phyloP scores from a whole-genome alignment of 1,140 invertebrate species.

The Bombus picipes region DNA sequence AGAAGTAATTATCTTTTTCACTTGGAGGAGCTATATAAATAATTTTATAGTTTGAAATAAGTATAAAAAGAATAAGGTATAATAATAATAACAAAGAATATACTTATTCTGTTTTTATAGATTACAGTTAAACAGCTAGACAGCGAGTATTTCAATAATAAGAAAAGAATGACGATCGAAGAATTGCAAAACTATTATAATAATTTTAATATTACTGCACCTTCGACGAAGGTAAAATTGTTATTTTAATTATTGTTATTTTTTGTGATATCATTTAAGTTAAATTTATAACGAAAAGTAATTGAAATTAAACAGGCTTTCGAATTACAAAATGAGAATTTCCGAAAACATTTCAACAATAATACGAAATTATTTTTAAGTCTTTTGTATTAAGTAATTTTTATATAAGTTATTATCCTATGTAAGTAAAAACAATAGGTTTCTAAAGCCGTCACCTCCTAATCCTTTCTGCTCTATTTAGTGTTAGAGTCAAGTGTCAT shows the following conservation, averaged over 20 bases:
- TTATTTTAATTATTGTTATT: too few relatives aligned
- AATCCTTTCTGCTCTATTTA: neutral
- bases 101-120: neutral
- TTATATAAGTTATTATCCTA: neutral
- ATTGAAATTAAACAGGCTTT: neutral
- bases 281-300: neutral
- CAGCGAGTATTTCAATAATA: rapidly evolving
- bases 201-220: neutral
- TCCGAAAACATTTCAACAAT: neutral
- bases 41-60: too few relatives aligned
- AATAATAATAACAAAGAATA: neutral
- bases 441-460: neutral
- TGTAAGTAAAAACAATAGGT: neutral
- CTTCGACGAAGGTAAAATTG: conserved; percentile 20
- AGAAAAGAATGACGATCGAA: conserved; percentile 14
- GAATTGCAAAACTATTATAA: conserved; percentile 39
- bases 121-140: rapidly evolving
- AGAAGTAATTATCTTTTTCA: neutral
- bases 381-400: neutral
- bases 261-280: too few relatives aligned
- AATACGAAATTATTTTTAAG: neutral
- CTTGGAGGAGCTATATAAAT: neutral
- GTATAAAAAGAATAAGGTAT: too few relatives aligned
- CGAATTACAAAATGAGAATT: too few relatives aligned
- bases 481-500: neutral